phyloP scores from a whole-genome alignment of 2,113 vertebrate species.

The Melanerpes formicivorus region DNA sequence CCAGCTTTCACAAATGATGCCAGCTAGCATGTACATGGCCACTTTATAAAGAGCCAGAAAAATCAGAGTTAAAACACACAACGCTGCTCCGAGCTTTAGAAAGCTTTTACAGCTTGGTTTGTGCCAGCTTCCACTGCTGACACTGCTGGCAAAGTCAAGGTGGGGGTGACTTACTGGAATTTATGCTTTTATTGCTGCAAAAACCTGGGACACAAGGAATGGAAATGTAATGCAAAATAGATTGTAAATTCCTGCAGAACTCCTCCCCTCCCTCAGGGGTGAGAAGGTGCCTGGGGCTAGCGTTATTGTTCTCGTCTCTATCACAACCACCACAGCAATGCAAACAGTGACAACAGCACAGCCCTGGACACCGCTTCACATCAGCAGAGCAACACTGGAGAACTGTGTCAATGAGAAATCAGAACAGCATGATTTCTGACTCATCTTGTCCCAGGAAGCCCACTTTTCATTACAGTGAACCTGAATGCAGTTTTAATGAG shows the following conservation, averaged over 20 bases:
- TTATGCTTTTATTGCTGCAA: neutral
- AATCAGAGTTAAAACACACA: no score
- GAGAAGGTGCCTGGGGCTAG: constrained; percentile 6
- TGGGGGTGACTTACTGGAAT: neutral
- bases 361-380: neutral
- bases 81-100: neutral
- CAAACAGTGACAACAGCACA: neutral
- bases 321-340: neutral
- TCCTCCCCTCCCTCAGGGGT: constrained; percentile 11
- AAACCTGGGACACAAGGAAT: constrained; percentile 1
- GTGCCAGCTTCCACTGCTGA: neutral
- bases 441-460: neutral
- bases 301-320: neutral
- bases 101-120: neutral
- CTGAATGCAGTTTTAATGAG: constrained; percentile 1
- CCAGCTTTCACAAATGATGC: neutral
- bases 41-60: neutral
- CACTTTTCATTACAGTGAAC: neutral
- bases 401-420: neutral
- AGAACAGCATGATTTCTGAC: neutral
- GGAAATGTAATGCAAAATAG: constrained; percentile 8
- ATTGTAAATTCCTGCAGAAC: neutral
- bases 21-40: neutral
- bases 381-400: neutral
- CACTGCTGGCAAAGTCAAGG: neutral